Base-by-base conservation (phyloP, 2,797 vertebrate species). In the Hozukius guyotensis region DNA sequence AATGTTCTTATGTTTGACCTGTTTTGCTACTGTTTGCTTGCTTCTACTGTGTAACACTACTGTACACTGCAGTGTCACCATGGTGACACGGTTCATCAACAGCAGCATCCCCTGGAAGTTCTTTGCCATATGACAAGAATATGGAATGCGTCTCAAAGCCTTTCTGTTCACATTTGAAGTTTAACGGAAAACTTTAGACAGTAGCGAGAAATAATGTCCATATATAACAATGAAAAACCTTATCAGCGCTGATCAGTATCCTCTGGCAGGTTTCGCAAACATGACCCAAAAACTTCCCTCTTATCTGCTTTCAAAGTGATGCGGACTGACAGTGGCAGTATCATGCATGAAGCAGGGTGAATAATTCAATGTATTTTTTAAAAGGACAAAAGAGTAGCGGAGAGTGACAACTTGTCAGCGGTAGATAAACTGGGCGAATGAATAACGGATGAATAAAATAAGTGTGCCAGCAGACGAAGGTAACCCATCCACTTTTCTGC, bases 331-430 rank as follows among this genome's bases (percentile, higher is more conserved):
- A 94, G 90, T 61, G 31, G 88, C 69, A 78, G 85, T 91, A 92
- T 92, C 92, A 92, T 81, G 87, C 90, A 89, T 87, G 87, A 90
- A 86, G 88, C 78, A 34, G 53, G 81, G 77, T 91, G 93, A 94
- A 96, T 95, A 93, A 95, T 95, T 95, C 88, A 94, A 82, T 71
- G 80, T 81, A 84, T 91, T 92, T 94, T 91, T 90, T 91, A 83
- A 90, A 94, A 91, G 92, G 92, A 95, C 93, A 95, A 95, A 94
- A 92, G 89, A 90, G 85, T 77, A 63, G 52, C 75, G 75, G 79
- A 89, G 91, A 92, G 86, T 93, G 93, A 94, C 92, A 95, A 92
- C 89, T 95, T 93, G 94, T 94, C 94, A 95, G 89, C 60, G 14
- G 60, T 57, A 92, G 93, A 95, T 94, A 89, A 94, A 93, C 84